Evolutionary conservation across 2,113 vertebrate genomes (phyloP), one percentile per base, ranked within the genome.

Genomic region (Callorhinus ursinus): DNA sequence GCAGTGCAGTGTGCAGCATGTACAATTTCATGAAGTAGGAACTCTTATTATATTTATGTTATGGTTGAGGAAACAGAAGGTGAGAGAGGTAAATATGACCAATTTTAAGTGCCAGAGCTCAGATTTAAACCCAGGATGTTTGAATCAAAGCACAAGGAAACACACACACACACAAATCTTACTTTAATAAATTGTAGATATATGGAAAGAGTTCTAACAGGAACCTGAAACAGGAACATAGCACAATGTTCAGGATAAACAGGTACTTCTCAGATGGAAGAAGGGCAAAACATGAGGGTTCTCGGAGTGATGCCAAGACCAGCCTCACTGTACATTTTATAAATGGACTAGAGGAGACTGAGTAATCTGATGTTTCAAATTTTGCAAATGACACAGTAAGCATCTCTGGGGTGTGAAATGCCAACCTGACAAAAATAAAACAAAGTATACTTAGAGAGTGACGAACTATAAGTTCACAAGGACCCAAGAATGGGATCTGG

Each of bases 371-470:
- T 67, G 97, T 77, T 96, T 97, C 94, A 74, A 96, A 94, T 93
- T 96, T 92, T 96, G 95, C 93, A 96, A 96, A 96, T 97, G 97
- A 97, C 96, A 97, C 98, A 97, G 57, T 96, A 88, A 94, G 94
- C 95, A 96, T 96, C 96, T 96, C 95, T 85, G 85, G 97, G 76
- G 90, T 98, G 94, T 96, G 96, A 98, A 98, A 98, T 98, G 97
- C 95, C 98, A 98, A 95, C 76, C 84, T 95, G 97, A 97, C 88
- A 97, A 98, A 98, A 98, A 97, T 98, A 98, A 97, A 97, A 71
- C 94, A 76, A 96, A 97, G 80, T 96, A 96, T 77, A 96, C 87
- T 95, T 93, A 93, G 46, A 80, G 85, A 83, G 77, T 67, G 84
- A 89, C 22, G 42, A 93, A n/a, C 57, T 89, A 36, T 82, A 92